phyloP scores from a whole-genome alignment of 2,113 vertebrate genomes.

The Alethe diademata region DNA sequence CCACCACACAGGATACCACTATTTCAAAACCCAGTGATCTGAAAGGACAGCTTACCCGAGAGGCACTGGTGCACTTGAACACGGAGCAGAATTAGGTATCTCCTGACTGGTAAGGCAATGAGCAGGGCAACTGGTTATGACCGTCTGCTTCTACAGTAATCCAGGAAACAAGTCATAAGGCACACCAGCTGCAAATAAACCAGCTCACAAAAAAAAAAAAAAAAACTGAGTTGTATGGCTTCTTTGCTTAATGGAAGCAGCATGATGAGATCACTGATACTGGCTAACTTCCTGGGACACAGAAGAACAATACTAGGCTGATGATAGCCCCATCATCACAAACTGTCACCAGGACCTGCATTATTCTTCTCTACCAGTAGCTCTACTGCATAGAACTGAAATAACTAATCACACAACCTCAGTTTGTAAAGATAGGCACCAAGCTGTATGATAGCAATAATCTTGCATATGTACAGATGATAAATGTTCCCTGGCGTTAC shows the following conservation, averaged over 20 bases:
- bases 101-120: not conserved
- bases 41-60: not conserved
- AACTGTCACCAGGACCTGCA: not conserved
- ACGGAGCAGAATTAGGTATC: not conserved
- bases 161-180: not conserved
- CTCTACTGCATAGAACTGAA: not conserved
- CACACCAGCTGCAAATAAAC: not conserved
- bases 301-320: not conserved
- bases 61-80: not conserved
- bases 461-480: not conserved
- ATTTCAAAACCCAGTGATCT: not conserved
- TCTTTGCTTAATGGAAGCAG: not conserved
- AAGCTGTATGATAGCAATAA: not conserved
- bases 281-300: not conserved
- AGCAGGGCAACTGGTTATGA: not conserved
- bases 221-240: not conserved
- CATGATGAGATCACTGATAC: not conserved
- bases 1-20: not conserved
- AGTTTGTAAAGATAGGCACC: not conserved
- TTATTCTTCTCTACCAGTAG: not conserved
- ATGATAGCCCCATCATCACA: not conserved
- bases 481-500: not conserved
- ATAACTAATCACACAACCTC: constrained; percentile 4
- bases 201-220: not conserved
- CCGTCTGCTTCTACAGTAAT: not conserved